Percentiles rank a stretch among this genome's conserved stretches.
Conservation (phyloP, 2,113 vertebrate genomes). For the Clarias batrachus region DNA sequence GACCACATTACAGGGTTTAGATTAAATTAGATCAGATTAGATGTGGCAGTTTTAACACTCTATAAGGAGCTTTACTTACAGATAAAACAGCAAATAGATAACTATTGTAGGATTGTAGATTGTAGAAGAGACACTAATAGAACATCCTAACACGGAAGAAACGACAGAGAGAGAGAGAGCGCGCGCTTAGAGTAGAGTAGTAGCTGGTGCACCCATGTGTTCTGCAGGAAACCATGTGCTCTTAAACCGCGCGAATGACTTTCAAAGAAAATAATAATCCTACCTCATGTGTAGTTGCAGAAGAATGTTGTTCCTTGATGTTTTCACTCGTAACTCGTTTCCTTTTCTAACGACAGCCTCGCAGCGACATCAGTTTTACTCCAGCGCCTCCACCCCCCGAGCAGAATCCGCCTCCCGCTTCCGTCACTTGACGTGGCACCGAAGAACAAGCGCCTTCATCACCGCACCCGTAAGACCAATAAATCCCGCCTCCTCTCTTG, state of each 20-base stretch:
- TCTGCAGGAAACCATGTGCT: background rate
- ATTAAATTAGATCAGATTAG: background rate
- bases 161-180: background rate
- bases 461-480: background rate
- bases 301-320: too few relatives aligned
- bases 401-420: slow-evolving; percentile 34
- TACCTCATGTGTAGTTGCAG: background rate
- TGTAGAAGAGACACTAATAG: background rate
- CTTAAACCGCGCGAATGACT: too few relatives aligned
- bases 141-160: background rate
- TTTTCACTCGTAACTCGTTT: background rate
- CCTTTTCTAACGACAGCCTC: background rate
- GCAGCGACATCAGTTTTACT: background rate
- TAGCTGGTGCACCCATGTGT: background rate
- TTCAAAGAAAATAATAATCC: background rate
- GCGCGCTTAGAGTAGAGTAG: background rate
- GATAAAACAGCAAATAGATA: background rate
- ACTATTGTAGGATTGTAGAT: background rate
- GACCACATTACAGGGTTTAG: background rate
- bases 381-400: slow-evolving; percentile 6
- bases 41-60: background rate
- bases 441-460: background rate
- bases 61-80: background rate
- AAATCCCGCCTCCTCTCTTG: background rate
- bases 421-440: slow-evolving; percentile 61